Evolutionary conservation across 2,113 vertebrate genomes (phyloP).

Genomic region (Ibidorhyncha struthersii): DNA sequence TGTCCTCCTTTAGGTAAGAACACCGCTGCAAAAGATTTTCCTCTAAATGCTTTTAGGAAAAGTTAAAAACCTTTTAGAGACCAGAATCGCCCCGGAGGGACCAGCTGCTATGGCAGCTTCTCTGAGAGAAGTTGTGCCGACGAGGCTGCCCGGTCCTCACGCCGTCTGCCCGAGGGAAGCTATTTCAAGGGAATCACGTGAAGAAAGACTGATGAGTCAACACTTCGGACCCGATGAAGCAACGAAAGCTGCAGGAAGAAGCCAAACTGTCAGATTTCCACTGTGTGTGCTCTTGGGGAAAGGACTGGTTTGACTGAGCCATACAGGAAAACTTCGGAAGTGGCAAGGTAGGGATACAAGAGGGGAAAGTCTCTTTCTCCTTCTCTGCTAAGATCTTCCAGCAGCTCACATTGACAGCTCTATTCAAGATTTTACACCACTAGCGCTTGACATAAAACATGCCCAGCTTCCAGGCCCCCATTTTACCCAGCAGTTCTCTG

Average conservation of each 20-base stretch:
- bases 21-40: not conserved
- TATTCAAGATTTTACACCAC: not conserved
- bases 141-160: not conserved
- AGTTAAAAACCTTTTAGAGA: not conserved
- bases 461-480: not conserved
- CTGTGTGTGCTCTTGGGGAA: not conserved
- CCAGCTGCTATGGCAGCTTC: not conserved
- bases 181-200: conserved; percentile 45
- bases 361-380: not conserved
- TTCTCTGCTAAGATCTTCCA: not conserved
- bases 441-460: not conserved
- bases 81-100: not conserved
- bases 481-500: not conserved
- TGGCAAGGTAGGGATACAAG: not conserved
- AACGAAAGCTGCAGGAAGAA: conserved; percentile 23
- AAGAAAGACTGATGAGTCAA: conserved; percentile 35
- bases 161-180: not conserved
- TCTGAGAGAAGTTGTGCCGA: not conserved
- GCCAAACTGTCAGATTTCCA: not conserved
- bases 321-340: not conserved
- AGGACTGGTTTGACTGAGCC: not conserved
- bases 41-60: not conserved
- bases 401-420: not conserved
- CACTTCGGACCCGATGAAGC: not conserved
- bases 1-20: not conserved